Conservation (phyloP, 1,140 invertebrate species). For the Pseudomyrmex pallidus region DNA sequence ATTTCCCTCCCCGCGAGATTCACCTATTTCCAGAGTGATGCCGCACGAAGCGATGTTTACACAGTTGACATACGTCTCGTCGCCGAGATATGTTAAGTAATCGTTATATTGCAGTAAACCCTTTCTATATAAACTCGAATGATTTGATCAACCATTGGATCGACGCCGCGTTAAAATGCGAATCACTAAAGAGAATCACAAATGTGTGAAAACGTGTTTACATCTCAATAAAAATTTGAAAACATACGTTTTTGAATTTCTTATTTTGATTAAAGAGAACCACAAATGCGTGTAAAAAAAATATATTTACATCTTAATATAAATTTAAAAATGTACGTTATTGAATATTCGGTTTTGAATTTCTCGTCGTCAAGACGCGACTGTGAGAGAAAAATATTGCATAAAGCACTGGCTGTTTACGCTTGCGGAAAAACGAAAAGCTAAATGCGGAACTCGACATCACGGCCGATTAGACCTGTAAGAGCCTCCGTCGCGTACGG, state of each 20-base stretch:
- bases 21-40: slow-evolving; percentile 3
- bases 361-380: neutral
- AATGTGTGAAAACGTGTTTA: no score
- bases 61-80: slow-evolving; percentile 31
- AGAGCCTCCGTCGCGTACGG: slow-evolving; percentile 52
- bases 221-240: no score
- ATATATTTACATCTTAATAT: no score
- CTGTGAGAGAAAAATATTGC: neutral
- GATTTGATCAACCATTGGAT: no score
- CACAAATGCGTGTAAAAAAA: no score
- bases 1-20: slow-evolving; percentile 19
- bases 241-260: neutral
- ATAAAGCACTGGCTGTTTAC: neutral
- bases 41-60: slow-evolving; percentile 21
- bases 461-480: slow-evolving; percentile 58
- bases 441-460: neutral
- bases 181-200: no score
- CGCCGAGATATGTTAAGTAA: neutral
- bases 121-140: no score
- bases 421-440: neutral
- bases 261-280: no score
- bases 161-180: no score
- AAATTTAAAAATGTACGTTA: no score
- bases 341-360: neutral
- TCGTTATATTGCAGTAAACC: neutral